Evolutionary conservation across 2,888 invertebrate species (phyloP), one percentile per base, ranked within the genome.

Genomic region (Silvanus unidentatus): DNA sequence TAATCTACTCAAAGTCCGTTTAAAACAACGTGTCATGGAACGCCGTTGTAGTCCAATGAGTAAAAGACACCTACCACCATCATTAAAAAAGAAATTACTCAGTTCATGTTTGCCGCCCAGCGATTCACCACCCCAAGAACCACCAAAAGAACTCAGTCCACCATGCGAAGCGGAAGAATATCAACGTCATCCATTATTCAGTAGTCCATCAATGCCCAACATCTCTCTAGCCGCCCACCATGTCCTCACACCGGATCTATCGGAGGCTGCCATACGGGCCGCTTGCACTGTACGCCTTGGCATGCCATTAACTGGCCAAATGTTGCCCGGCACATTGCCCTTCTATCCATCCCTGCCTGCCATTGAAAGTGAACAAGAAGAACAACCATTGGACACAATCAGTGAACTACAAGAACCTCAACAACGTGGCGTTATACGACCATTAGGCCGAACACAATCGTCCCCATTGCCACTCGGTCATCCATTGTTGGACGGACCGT

Each of bases 141-240:
- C 69, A 39, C 68, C 69, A 35, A 70, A 72, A 58, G 72, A 72
- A 58, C 60, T 73, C 81, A 88, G 73, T 73, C 87, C 63, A 74
- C 69, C 70, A 1, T 69, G 70, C 57, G 69, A 68, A 48, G 63
- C 80, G 72, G 90, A 91, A 73, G 85, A 86, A 66, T 88, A 89
- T 73, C 80, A 80, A 48, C 60, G 69, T 34, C 68, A 68, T 51
- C 68, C 87, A 49, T 80, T 95, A 50, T 95, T 95, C 77, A 92
- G 91, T 60, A 93, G 93, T 62, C 95, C 95, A 45, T 95, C 95
- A 63, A 86, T 96, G 87, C 96, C 96, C 64, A 96, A 96, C 77
- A 96, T 96, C 69, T 94, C 94, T 50, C 77, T 96, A 62, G 95
- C 72, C 37, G 69, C 69, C 49, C 70, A 71, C 46, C 71, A 70